Percentiles rank a stretch among this genome's conserved stretches.
These are phyloP conservation scores for Eristalis intricaria DNA, from an alignment of 2,888 invertebrate genomes.

Conservation along the genomic window DNA sequence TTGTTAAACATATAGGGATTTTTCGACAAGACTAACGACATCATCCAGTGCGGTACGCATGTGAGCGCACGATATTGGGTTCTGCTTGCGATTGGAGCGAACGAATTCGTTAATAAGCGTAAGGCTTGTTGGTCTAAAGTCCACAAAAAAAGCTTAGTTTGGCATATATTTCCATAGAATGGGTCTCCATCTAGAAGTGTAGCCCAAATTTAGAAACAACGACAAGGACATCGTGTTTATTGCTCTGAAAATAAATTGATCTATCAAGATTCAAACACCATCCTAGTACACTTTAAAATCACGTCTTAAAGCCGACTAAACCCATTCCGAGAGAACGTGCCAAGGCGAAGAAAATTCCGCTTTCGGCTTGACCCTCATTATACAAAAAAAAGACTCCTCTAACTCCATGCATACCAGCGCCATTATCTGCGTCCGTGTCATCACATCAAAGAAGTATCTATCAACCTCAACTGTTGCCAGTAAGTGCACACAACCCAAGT, in stretches of 20 bases:
- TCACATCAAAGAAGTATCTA: slow-evolving; percentile 54
- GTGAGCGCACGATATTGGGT: too few relatives aligned
- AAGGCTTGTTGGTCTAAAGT: too few relatives aligned
- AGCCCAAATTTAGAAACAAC: background rate
- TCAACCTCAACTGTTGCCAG: slow-evolving; percentile 52
- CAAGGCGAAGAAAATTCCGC: slow-evolving; percentile 17
- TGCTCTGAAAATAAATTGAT: background rate
- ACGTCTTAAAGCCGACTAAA: background rate
- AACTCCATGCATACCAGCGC: slow-evolving; percentile 59
- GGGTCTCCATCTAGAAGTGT: background rate
- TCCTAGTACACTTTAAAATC: background rate
- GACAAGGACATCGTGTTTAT: slow-evolving; percentile 8
- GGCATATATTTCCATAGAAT: too few relatives aligned
- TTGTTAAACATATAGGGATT: too few relatives aligned
- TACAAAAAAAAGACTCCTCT: slow-evolving; percentile 13
- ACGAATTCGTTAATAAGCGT: too few relatives aligned
- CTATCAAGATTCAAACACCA: background rate
- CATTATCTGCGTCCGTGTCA: slow-evolving; percentile 64
- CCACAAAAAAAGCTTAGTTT: too few relatives aligned
- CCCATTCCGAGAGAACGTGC: slow-evolving; percentile 21
- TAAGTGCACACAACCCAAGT: slow-evolving; percentile 50
- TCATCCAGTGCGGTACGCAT: too few relatives aligned
- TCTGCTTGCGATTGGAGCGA: too few relatives aligned
- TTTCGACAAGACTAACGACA: too few relatives aligned
- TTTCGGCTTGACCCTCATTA: slow-evolving; percentile 45